These are phyloP conservation scores for Pogonomyrmex californicus DNA, from an alignment of 1,140 invertebrate species.

Conservation along the genomic window DNA sequence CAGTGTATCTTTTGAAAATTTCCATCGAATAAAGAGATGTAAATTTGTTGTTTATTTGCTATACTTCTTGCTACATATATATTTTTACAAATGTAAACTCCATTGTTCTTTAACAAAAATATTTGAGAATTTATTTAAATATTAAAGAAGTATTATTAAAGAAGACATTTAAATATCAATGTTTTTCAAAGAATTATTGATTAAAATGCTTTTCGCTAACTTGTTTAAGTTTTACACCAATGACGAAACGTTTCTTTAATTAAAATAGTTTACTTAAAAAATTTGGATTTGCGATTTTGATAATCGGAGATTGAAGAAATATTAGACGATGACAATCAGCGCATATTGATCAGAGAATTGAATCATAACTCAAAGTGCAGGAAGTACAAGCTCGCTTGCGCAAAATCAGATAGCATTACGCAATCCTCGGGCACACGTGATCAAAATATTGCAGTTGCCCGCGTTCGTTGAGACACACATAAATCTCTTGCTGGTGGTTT, in stretches of 20 bases:
- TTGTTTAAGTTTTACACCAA: not conserved
- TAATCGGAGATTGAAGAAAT: not conserved
- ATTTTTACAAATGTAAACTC: not conserved
- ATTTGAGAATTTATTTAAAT: not conserved
- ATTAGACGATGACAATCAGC: not conserved
- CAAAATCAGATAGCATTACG: constrained; percentile 39
- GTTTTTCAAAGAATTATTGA: not conserved
- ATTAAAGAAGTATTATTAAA: too few relatives aligned
- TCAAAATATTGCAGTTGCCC: constrained; percentile 45
- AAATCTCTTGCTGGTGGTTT: constrained; percentile 58
- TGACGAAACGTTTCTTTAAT: not conserved
- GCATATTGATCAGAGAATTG: not conserved
- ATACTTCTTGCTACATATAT: not conserved
- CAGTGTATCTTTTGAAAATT: not conserved
- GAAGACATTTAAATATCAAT: not conserved
- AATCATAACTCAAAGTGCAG: not conserved
- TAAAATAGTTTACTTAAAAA: not conserved
- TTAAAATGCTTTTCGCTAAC: not conserved
- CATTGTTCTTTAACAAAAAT: not conserved
- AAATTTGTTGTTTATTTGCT: not conserved
- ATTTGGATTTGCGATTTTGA: not conserved
- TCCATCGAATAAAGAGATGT: not conserved
- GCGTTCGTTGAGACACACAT: constrained; percentile 41
- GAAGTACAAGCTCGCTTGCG: not conserved
- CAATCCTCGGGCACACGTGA: constrained; percentile 53